Conservation (phyloP, 2,113 vertebrate species). For the Leucopternis melanops region DNA sequence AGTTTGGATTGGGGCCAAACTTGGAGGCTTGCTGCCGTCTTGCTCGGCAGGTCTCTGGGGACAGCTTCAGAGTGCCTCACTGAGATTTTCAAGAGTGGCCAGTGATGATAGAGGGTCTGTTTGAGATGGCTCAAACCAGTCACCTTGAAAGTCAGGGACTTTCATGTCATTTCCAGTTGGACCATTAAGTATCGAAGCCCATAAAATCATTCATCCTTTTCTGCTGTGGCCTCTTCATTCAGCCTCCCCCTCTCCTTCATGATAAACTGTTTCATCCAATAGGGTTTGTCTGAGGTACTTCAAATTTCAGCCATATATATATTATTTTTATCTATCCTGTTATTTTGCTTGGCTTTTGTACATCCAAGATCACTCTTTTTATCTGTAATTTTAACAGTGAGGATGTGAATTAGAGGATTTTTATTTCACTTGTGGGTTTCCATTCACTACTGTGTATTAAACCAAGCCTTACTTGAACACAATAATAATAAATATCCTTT, state of each 20-base stretch:
- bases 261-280: not conserved
- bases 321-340: not conserved
- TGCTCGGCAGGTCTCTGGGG: not conserved
- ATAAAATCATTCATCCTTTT: constrained; percentile 27
- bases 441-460: not conserved
- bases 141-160: constrained; percentile 35
- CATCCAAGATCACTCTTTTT: not conserved
- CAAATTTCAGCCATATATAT: not conserved
- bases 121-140: not conserved
- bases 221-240: not conserved
- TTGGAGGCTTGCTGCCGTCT: not conserved
- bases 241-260: not conserved
- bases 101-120: not conserved
- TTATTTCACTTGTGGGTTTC: not conserved
- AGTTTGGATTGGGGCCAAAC: not conserved
- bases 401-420: not conserved
- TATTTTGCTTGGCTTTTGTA: not conserved
- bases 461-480: not conserved
- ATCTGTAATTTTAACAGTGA: not conserved
- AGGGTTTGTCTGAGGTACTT: not conserved
- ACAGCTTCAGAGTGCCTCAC: not conserved
- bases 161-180: not conserved
- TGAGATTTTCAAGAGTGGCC: not conserved
- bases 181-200: constrained; percentile 3
- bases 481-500: not conserved